A percentile compares a stretch with the other conserved stretches of the same genome.
Evolutionary conservation across 2,888 invertebrate genomes (phyloP).

Genomic region (Phyllotreta striolata): DNA sequence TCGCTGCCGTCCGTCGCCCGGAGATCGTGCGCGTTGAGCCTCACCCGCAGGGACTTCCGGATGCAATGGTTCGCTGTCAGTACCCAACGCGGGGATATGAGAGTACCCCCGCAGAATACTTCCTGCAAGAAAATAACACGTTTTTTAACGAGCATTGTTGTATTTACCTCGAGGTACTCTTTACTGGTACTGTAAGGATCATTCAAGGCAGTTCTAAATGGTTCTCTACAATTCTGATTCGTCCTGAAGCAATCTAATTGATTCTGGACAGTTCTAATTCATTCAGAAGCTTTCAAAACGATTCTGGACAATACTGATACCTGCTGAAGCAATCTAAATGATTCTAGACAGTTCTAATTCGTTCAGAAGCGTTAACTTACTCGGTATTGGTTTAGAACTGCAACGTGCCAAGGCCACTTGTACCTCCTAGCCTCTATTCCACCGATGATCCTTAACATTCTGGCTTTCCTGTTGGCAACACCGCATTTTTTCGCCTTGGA

Average conservation of each 20-base stretch:
- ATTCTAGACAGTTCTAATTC: no score
- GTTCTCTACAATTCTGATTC: no score
- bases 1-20: conserved; percentile 77
- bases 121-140: conserved; percentile 66
- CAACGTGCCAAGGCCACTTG: conserved; percentile 96
- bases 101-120: conserved; percentile 88
- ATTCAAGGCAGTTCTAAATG: no score
- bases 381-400: conserved; percentile 83
- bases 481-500: conserved; percentile 50
- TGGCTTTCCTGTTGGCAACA: conserved; percentile 50
- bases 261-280: no score
- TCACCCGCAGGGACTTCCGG: conserved; percentile 76
- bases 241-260: no score
- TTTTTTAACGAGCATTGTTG: not conserved
- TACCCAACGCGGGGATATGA: conserved; percentile 84
- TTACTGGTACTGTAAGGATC: no score
- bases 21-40: conserved; percentile 87
- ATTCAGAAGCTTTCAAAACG: no score
- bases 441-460: conserved; percentile 84
- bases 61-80: conserved; percentile 90
- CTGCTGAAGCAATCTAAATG: no score
- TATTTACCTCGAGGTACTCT: no score
- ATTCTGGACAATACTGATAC: no score
- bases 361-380: no score
- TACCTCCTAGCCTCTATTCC: conserved; percentile 81